Evolutionary conservation across 1,140 invertebrate genomes (phyloP), one percentile per base, ranked within the genome.

Genomic region (Anadara kagoshimensis): DNA sequence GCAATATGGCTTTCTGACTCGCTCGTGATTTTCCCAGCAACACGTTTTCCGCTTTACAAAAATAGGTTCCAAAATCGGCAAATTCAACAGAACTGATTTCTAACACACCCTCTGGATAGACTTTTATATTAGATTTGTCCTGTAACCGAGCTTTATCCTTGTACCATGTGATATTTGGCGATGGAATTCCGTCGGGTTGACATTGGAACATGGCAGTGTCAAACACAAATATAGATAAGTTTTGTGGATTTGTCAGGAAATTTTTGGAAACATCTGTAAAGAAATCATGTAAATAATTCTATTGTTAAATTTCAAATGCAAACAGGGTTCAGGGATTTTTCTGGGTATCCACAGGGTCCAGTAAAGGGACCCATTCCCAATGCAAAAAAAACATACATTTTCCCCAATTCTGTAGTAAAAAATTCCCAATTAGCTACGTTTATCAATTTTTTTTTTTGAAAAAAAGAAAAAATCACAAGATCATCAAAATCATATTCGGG

Each of bases 71-170:
- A 18, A 94, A 91, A 90, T 98, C 96, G 49, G 91, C 89, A 43
- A 90, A 82, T 29, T 91, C 88, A 26, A 96, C 92, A 76, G 94
- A 92, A 78, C 94, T 93, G 26, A 98, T 93, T 91, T 97, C 96
- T 59, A 98, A 89, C 8, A 95, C 94, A 26, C 96, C 93, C 89
- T 87, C 82, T 1, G 61, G 41, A 70, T 84, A 81, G 26, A 84
- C 67, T 44, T 45, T 53, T 20, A 82, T 78, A 45, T 78, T 75
- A 24, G 73, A 26, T 11, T 68, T 69, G 12, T 74, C 65, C 57
- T 45, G 47, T 10, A 85, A 14, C 41, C 61, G 63, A 14, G 41
- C 54, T 77, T 94, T 93, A 79, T 95, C 93, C 88, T 95, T 95
- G 36, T 95, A 89, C 96, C 96, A 98, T 22, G 93, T 92, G 20